Evolutionary conservation across 2,113 vertebrate genomes (phyloP), one percentile per base, ranked within the genome.

Genomic region (Chlamydotis undulata): DNA sequence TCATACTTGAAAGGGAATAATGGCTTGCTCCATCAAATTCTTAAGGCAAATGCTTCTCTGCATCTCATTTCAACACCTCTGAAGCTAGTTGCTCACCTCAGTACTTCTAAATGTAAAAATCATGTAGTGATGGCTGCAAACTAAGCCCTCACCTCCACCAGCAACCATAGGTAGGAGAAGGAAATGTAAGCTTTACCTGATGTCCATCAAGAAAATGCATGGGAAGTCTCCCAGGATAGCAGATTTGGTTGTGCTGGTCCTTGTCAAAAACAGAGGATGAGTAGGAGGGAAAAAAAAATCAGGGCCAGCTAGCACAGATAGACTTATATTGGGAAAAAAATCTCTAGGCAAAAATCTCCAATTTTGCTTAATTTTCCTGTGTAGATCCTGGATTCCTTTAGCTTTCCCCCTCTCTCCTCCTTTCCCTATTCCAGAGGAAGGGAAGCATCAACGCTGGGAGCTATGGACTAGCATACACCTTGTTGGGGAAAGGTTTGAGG

Each of bases 1-100:
- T 93, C 55, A 8, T 76, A 35, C 63, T 77, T 75, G 74, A 95
- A 90, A 95, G 63, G 87, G 78, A 80, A 84, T 67, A 90, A 91
- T 87, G 57, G 28, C 41, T 83, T 45, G 52, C 23, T 89, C 83
- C 73, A 71, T 57, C 91, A 68, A 75, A 50, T 67, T 85, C 87
- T 65, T 75, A 47, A 50, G 18, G 71, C 63, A 90, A 69, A 80
- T 35, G 75, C 31, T 47, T 82, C 63, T 79, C 67, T 86, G 79
- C 76, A 67, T 83, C 79, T 92, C 78, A 65, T 95, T 93, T 69
- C 67, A 75, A 14, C 57, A 64, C 26, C 57, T 85, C 41, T 65
- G 70, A 82, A n/a, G 53, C 26, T 56, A 63, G 22, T 4, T 69
- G 61, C 39, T 91, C 52, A 53, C 47, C 60, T 78, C 2, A 3